Base-by-base conservation (phyloP, 2,888 invertebrate genomes). In the Orthosia gracilis region DNA sequence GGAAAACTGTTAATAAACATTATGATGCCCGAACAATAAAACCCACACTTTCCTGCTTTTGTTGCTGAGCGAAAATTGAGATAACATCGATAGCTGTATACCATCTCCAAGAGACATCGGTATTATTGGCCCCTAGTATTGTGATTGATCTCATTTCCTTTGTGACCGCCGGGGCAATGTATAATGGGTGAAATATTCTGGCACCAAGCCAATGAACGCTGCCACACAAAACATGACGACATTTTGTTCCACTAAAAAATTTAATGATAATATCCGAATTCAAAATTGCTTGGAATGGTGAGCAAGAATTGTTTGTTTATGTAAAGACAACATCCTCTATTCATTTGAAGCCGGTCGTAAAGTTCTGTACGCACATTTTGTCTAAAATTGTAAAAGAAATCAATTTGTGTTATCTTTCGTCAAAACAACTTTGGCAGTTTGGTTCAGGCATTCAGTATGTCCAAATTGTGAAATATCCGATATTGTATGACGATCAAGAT, bases 61-160 rank as follows among this genome's bases (percentile, higher is more conserved):
- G 70, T 61, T 57, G 31, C 40, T 68, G 68, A 59, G 50, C 59
- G 47, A 80, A 75, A 69, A 69, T 66, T 66, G 47, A 66, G 61
- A 74, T 69, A 73, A 54, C 52, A 71, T 70, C 68, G 76, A 76
- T 73, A 64, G 66, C 64, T 70, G 23, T 68, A 67, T 58, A 84
- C 68, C 54, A 63, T 76, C 70, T 80, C 61, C 12, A 74, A 64
- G 74, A 85, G 82, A 80, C 81, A 85, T 80, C 69, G 73, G 74
- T 76, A 85, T 86, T 85, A 84, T 87, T 83, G 84, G 82, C 79
- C 83, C 75, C 77, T 73, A 81, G 80, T 83, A 84, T 84, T 85
- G 88, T 92, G 93, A 94, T 94, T 92, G 93, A 94, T 94, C 93
- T 92, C 91, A 92, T 92, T 92, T 91, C 91, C 91, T 93, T 91